Evolutionary conservation across 2,113 vertebrate species (phyloP), one percentile per base, ranked within the genome.

Genomic region (Gambusia affinis): DNA sequence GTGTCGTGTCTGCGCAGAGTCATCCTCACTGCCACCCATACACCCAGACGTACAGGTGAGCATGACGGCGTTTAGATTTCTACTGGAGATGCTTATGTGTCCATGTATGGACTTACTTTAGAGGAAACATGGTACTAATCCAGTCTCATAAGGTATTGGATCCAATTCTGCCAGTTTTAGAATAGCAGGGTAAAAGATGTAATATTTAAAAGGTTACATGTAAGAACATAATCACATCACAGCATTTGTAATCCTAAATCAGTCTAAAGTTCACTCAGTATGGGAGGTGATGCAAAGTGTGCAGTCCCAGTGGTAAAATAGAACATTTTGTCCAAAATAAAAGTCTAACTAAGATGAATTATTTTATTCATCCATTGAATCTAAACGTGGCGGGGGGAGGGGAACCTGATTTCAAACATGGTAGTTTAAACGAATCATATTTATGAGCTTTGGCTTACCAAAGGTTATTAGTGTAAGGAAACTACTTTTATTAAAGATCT

Each of bases 1-100:
- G 89, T 99, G 70, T 91, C 97, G 8, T 99, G 98, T 78, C 92
- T 99, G 57, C 88, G 94, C 22, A 95, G 94, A 88, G 97, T 97
- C 71, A 91, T 96, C 1, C 94, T 96, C 88, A 94, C 95, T 1
- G 95, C 98, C 61, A 97, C 96, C 60, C 97, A 97, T 72, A 96
- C 95, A 11, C 94, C 96, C 8, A 93, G 93, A 88, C 94, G 94
- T 88, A 94, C 95, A 91, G 96, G 97, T 99, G 37, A 2, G 42
- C 64, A 3, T 6, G 24, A 17, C 4, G 17, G 39, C 4, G 14
- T 47, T 47, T 47, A 17, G 4, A 10, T 10, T 6, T 57, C 24
- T 17, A 57, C 24, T 24, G 24, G 51, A 57, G 51, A 24, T 57
- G 51, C 24, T 57, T n/a, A 47, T 5, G 15, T 47, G 5, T 47